phyloP scores from a whole-genome alignment of 2,113 vertebrate species.

The Amazona guildingii region DNA sequence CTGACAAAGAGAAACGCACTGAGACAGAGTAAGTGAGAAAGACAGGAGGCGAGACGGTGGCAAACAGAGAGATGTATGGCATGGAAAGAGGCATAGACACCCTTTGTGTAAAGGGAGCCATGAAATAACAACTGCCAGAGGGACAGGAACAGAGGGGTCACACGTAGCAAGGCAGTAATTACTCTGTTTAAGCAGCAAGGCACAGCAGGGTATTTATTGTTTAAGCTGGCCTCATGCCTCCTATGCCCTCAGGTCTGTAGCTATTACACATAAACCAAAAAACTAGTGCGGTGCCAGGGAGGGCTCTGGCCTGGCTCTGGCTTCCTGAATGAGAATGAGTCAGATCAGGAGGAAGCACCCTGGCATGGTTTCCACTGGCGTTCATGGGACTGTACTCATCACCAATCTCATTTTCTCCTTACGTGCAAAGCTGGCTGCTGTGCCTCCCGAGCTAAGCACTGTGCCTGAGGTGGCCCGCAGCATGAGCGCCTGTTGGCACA shows the following conservation, averaged over 20 bases:
- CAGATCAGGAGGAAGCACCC: conserved; percentile 39
- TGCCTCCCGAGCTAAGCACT: not conserved
- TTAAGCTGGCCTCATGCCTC: conserved; percentile 53
- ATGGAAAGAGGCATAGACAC: not conserved
- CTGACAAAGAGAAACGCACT: not conserved
- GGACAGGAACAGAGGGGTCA: conserved; percentile 37
- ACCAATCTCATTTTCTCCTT: not conserved
- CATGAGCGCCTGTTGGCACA: fast-evolving
- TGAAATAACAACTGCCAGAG: conserved; percentile 26
- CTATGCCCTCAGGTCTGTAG: conserved; percentile 38
- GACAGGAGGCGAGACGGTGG: not conserved
- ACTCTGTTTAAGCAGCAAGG: conserved; percentile 49
- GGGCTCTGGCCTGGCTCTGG: conserved; percentile 45
- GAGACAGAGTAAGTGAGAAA: not conserved
- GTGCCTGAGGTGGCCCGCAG: fast-evolving
- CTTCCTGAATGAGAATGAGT: conserved; percentile 36
- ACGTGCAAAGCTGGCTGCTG: not conserved
- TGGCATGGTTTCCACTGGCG: conserved; percentile 20
- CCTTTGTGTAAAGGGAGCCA: conserved; percentile 15
- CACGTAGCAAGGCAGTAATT: conserved; percentile 37
- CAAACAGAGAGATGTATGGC: not conserved
- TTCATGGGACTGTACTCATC: conserved; percentile 2
- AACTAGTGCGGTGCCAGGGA: conserved; percentile 17
- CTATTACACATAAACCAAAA: conserved; percentile 61
- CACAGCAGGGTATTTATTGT: conserved; percentile 49